Evolutionary conservation across 2,888 invertebrate species (phyloP).

Genomic region (Phaonia tiefii): DNA sequence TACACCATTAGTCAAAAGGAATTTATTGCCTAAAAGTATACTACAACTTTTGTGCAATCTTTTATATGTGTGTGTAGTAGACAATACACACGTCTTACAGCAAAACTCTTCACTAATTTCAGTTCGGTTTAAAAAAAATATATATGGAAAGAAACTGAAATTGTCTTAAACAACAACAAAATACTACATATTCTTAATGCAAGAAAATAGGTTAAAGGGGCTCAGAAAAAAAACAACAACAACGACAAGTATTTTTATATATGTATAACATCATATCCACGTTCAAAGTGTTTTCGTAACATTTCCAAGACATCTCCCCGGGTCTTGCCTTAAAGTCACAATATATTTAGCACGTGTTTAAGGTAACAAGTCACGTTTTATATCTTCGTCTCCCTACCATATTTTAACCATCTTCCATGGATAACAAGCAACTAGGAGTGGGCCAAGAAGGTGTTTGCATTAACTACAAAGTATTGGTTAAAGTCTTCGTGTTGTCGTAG

Average conservation of each 20-base stretch:
- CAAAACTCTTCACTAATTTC: slow-evolving; percentile 22
- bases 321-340: slow-evolving; percentile 12
- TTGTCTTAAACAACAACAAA: no score
- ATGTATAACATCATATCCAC: neutral
- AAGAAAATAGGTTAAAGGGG: slow-evolving; percentile 3
- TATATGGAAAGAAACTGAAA: no score
- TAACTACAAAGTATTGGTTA: neutral
- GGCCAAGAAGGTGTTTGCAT: neutral
- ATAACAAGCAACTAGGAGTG: neutral
- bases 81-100: neutral
- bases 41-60: slow-evolving; percentile 4
- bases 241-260: neutral
- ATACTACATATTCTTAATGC: neutral
- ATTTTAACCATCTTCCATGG: neutral
- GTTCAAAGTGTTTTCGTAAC: slow-evolving; percentile 22
- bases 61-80: neutral
- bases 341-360: slow-evolving; percentile 54
- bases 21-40: slow-evolving; percentile 30
- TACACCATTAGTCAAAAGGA: slow-evolving; percentile 32
- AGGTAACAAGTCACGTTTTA: slow-evolving; percentile 64
- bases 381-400: slow-evolving; percentile 17
- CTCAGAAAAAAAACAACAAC: neutral
- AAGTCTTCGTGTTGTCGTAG: neutral
- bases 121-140: neutral
- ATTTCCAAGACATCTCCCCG: neutral